Base-by-base conservation (phyloP, 2,888 invertebrate species). In the Phaedon cochleariae region DNA sequence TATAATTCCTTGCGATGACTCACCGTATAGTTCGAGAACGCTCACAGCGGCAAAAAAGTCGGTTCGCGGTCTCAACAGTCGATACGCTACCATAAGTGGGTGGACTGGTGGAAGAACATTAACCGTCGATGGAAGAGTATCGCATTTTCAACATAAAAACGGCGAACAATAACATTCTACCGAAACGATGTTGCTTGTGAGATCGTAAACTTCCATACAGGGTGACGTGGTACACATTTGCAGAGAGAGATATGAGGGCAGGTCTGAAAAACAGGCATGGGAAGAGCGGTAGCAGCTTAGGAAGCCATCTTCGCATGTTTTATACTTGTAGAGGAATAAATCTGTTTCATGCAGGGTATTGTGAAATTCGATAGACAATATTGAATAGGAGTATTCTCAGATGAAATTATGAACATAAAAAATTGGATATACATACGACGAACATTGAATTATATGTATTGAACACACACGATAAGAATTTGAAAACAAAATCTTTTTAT, bases 81-180 rank as follows among this genome's bases (percentile, higher is more conserved):
- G 41, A 41, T n/a, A 4, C 41, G 41, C 41, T 59, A 61, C 64
- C 61, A 62, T 67, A 64, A 59, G 62, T 64, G 67, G 64, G 64
- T 67, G 67, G 67, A 64, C 62, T 64, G 64, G 64, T 67, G 67
- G 67, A 64, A 51, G 49, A 45, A 53, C 48, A 60, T 15, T 41
- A 12, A 41, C 7, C 41, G 15, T 41, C 41, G 41, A 15, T 41
- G 41, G 41, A 41, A 15, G 41, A 41, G 41, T 41, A 41, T 41
- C 41, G 41, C 41, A 41, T 41, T 15, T 41, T 41, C 41, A 37
- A 51, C 63, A 41, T 41, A 55, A 55, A 55, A 55, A 55, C 54
- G 41, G 37, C 37, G 22, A 22, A 41, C 54, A 55, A 55, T 55
- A 55, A 55, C 54, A 22, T 55, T 41, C 54, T 55, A 41, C 54